phyloP scores from a whole-genome alignment of 2,797 vertebrate genomes.

The Labeo calbasu region DNA sequence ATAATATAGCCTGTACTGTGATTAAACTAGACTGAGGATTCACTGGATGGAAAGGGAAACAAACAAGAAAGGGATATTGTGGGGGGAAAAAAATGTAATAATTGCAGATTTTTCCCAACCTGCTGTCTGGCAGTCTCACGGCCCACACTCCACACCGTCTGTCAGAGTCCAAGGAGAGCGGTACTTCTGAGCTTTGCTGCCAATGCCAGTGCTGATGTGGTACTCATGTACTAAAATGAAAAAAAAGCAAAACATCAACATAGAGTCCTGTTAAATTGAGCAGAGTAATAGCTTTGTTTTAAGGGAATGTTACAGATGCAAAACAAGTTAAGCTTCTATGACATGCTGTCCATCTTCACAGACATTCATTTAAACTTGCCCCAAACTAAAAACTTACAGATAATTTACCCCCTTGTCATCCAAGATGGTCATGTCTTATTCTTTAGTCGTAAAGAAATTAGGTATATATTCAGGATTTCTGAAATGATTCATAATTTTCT shows the following conservation, averaged over 20 bases:
- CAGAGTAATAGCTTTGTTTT: neutral
- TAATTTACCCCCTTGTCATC: no score
- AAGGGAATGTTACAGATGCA: neutral
- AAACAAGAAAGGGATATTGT: neutral
- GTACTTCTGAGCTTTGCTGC: neutral
- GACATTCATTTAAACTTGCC: neutral
- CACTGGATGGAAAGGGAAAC: neutral
- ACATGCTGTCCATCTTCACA: neutral
- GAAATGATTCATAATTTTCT: no score
- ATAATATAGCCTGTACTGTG: neutral
- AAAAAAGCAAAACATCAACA: neutral
- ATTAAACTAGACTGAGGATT: neutral
- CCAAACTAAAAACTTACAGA: no score
- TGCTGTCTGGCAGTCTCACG: slow-evolving; percentile 12
- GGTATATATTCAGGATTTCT: no score
- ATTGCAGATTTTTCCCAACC: slow-evolving; percentile 14
- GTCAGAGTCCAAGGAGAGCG: slow-evolving; percentile 17
- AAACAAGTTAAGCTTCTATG: neutral
- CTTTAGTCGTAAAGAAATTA: no score
- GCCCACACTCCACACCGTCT: slow-evolving; percentile 2
- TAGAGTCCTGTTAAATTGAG: neutral
- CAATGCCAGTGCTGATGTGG: neutral
- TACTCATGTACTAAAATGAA: slow-evolving; percentile 14
- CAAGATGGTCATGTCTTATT: no score
- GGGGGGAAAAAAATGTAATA: neutral